Conservation (phyloP, 2,113 vertebrate species). For the Nettapus auritus region DNA sequence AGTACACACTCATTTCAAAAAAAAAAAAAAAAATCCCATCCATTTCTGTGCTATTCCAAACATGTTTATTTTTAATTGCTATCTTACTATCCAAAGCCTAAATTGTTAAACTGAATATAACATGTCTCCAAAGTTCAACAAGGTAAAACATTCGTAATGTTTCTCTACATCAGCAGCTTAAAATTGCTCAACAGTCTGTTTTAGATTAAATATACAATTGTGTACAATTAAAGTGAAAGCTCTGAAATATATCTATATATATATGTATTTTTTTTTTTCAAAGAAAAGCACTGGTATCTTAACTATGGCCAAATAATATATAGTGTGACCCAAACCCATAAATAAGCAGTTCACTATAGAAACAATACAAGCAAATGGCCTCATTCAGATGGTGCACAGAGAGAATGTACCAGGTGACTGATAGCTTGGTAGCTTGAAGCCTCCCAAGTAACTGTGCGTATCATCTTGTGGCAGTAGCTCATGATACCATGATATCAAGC, state of each 20-base stretch:
- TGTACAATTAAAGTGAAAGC: constrained; percentile 1
- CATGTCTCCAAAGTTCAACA: neutral
- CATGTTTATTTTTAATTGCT: neutral
- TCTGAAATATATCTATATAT: neutral
- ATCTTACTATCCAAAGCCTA: neutral
- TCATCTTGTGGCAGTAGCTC: neutral
- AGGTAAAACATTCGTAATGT: neutral
- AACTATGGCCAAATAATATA: neutral
- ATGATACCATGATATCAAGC: neutral
- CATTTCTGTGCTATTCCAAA: neutral
- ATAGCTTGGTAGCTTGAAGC: neutral
- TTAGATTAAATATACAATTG: neutral
- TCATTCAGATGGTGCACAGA: neutral
- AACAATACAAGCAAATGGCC: neutral
- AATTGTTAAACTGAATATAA: neutral
- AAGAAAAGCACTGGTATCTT: neutral
- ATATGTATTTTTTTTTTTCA: neutral
- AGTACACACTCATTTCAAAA: neutral
- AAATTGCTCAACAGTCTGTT: neutral
- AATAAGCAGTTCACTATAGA: neutral
- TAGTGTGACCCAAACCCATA: neutral
- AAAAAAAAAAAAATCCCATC: neutral
- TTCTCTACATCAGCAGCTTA: neutral
- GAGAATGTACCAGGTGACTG: neutral
- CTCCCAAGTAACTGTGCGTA: neutral